Evolutionary conservation across 1,140 invertebrate genomes (phyloP).

Genomic region (Colletes gigas): DNA sequence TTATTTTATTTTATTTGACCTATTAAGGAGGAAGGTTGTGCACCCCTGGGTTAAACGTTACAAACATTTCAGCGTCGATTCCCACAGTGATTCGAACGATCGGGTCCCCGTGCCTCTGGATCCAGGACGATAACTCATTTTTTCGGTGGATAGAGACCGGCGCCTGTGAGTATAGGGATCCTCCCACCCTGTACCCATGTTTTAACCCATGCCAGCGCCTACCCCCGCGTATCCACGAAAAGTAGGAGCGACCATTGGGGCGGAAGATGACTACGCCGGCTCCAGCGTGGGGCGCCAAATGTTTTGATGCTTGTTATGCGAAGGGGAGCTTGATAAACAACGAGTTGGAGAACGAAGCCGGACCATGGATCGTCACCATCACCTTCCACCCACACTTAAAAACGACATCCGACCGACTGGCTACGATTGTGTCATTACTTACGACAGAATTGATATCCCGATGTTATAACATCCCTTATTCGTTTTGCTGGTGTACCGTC

Average conservation of each 20-base stretch:
- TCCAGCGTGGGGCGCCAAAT: conserved; percentile 74
- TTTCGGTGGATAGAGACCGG: conserved; percentile 51
- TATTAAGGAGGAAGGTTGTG: too few relatives aligned
- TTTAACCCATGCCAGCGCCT: conserved; percentile 64
- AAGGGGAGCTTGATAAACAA: conserved; percentile 73
- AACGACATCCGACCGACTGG: conserved; percentile 61
- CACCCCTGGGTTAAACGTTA: too few relatives aligned
- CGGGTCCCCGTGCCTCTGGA: conserved; percentile 27
- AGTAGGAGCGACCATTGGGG: conserved; percentile 55
- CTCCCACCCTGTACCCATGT: conserved; percentile 43
- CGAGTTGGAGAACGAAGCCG: conserved; percentile 63
- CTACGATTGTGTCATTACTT: conserved; percentile 65
- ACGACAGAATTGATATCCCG: conserved; percentile 60
- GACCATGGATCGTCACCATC: conserved; percentile 54
- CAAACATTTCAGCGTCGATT: background rate
- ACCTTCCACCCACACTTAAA: conserved; percentile 26
- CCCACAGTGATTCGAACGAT: conserved; percentile 38
- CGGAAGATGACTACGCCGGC: conserved; percentile 62
- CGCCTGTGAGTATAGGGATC: conserved; percentile 51
- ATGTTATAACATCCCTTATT: conserved; percentile 56
- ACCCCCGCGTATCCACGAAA: conserved; percentile 55
- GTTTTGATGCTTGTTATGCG: conserved; percentile 75
- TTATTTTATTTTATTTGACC: background rate
- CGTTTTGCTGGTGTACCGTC: background rate
- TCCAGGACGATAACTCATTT: conserved; percentile 57